Evolutionary conservation across 2,797 vertebrate species (phyloP).

Genomic region (Tachyglossus aculeatus): DNA sequence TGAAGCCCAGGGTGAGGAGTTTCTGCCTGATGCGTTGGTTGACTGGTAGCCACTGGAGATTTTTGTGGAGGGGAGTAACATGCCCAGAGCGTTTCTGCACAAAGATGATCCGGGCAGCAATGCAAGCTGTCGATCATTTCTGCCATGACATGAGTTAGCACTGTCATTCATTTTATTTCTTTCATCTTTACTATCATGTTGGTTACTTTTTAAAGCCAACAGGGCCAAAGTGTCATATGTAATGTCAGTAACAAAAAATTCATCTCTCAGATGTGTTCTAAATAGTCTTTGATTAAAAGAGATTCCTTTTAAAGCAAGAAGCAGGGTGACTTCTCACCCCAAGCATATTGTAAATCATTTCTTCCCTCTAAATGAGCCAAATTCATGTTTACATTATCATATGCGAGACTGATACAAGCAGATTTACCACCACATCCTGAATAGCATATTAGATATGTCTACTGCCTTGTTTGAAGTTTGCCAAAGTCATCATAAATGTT

Average conservation of each 20-base stretch:
- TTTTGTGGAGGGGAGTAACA: no score
- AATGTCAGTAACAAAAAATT: conserved; percentile 29
- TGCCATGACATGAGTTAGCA: conserved; percentile 55
- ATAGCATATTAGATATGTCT: conserved; percentile 29
- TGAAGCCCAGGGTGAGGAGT: no score
- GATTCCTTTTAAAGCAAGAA: conserved; percentile 45
- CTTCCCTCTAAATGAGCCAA: conserved; percentile 45
- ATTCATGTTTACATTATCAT: conserved; percentile 35
- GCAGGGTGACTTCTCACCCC: conserved; percentile 34
- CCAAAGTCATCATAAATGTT: conserved; percentile 39
- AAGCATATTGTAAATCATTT: conserved; percentile 44
- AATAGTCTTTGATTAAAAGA: conserved; percentile 65
- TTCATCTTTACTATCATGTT: conserved; percentile 61
- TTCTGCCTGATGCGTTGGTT: no score
- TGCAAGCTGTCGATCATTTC: conserved; percentile 63
- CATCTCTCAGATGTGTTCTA: conserved; percentile 54
- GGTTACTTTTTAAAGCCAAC: conserved; percentile 53
- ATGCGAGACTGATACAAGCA: conserved; percentile 32
- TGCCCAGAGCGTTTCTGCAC: no score
- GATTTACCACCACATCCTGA: conserved; percentile 51
- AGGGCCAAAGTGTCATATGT: no score
- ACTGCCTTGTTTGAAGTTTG: conserved; percentile 48
- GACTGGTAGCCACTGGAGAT: no score
- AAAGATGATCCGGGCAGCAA: no score
- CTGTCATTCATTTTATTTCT: conserved; percentile 58